Conservation (phyloP, 2,113 vertebrate genomes). For the Buteo buteo region DNA sequence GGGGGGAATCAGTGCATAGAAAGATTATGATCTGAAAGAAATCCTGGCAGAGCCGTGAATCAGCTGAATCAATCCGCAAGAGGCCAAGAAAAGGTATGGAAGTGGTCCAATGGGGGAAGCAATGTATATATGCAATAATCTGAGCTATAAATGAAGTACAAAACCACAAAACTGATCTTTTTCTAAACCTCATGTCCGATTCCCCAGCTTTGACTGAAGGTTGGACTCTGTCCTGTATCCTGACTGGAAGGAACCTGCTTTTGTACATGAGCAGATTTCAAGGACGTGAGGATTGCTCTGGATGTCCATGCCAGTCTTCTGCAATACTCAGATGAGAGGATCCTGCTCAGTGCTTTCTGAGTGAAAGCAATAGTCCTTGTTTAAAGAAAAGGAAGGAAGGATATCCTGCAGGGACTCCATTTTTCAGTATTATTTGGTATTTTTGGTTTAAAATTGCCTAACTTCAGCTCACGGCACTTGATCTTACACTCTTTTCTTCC, state of each 20-base stretch:
- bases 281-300: neutral
- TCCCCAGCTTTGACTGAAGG: neutral
- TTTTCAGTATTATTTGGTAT: neutral
- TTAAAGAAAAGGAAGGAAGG: neutral
- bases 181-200: neutral
- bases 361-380: neutral
- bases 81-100: slow-evolving; percentile 31
- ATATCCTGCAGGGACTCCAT: neutral
- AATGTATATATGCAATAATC: neutral
- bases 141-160: slow-evolving; percentile 14
- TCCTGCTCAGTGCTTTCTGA: neutral
- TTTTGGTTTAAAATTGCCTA: neutral
- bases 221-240: neutral
- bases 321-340: neutral
- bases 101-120: neutral
- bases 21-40: neutral
- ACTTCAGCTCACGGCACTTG: neutral
- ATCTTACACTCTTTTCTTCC: neutral
- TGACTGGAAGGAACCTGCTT: neutral
- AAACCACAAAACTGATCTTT: neutral
- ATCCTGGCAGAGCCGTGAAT: neutral
- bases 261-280: neutral
- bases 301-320: neutral
- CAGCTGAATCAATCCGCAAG: neutral
- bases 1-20: neutral